Evolutionary conservation across 2,888 invertebrate genomes (phyloP).

Genomic region (Acanthococcus lagerstroemiae): DNA sequence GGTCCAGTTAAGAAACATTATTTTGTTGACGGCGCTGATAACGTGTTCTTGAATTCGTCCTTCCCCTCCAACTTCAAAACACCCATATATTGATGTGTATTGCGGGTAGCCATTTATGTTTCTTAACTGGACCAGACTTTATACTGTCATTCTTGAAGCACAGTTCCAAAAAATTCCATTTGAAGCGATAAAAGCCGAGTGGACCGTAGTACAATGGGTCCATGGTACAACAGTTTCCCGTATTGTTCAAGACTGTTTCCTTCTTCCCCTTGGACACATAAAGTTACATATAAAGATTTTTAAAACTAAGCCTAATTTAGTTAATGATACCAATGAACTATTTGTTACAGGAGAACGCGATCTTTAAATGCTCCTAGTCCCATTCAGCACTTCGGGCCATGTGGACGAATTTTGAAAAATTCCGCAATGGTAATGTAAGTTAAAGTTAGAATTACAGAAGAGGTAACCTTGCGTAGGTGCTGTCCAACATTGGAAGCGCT

Average conservation of each 20-base stretch:
- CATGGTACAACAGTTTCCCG: not conserved
- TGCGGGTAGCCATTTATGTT: too few species aligned
- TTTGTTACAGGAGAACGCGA: conserved; percentile 71
- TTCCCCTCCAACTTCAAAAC: too few species aligned
- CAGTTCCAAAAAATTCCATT: not conserved
- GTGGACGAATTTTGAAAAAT: conserved; percentile 94
- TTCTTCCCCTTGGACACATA: not conserved
- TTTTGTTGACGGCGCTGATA: too few species aligned
- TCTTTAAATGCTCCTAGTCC: conserved; percentile 94
- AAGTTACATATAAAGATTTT: not conserved
- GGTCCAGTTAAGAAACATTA: too few species aligned
- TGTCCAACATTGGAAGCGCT: too few species aligned
- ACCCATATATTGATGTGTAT: too few species aligned
- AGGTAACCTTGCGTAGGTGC: too few species aligned
- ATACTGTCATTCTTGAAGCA: too few species aligned
- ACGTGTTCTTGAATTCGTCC: too few species aligned
- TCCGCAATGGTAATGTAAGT: conserved; percentile 95
- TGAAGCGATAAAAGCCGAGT: not conserved
- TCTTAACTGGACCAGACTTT: too few species aligned
- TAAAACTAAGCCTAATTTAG: not conserved
- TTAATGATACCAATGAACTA: too few species aligned
- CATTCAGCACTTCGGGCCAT: conserved; percentile 94
- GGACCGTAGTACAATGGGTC: not conserved
- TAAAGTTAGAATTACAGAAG: not conserved
- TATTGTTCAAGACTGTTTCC: not conserved